These are phyloP conservation scores for Macquaria ambigua DNA, from an alignment of 2,113 vertebrate genomes.

Conservation along the genomic window DNA sequence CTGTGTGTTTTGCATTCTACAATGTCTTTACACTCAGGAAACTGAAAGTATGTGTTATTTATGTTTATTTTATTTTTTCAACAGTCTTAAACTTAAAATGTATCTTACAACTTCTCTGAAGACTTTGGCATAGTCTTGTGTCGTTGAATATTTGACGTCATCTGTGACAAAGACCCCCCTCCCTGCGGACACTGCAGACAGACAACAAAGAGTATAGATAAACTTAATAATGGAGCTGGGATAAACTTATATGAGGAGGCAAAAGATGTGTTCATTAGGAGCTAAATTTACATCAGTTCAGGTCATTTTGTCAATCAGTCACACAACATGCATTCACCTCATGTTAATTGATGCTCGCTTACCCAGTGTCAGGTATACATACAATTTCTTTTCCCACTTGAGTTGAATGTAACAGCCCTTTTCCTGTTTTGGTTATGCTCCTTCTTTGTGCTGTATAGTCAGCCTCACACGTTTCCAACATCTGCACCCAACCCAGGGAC, in stretches of 20 bases:
- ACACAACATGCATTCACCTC: neutral
- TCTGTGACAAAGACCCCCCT: neutral
- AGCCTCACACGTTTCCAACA: neutral
- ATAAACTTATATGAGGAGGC: neutral
- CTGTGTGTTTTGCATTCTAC: neutral
- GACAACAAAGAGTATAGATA: neutral
- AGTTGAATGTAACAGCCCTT: neutral
- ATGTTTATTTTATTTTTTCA: neutral
- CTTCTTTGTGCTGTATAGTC: neutral
- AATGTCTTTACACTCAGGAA: neutral
- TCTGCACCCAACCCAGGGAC: neutral
- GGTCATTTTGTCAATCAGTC: conserved; percentile 1
- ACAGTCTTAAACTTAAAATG: neutral
- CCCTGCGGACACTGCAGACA: too few relatives aligned
- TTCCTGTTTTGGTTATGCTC: neutral
- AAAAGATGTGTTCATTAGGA: conserved; percentile 2
- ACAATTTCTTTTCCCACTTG: neutral
- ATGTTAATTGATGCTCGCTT: neutral
- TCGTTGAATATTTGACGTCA: neutral
- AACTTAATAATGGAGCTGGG: neutral
- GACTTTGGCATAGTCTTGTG: neutral
- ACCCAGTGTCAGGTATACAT: neutral
- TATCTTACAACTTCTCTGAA: neutral
- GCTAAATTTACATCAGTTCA: neutral
- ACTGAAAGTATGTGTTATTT: neutral